Base-by-base conservation (phyloP, 2,888 invertebrate species). In the Dusona sp. region DNA sequence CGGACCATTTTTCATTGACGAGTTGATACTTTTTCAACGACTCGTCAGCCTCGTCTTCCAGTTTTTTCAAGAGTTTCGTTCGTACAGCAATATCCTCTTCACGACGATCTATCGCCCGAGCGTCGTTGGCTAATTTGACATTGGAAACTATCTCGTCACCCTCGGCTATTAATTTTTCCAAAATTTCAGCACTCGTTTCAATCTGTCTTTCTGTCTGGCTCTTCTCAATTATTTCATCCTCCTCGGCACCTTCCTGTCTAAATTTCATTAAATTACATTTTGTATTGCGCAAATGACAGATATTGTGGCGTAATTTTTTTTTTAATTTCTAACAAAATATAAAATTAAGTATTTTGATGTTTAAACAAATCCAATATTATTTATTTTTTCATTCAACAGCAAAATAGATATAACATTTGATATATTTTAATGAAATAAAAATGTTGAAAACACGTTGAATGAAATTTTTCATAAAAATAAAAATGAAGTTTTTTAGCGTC, bases 111-210 rank as follows among this genome's bases (percentile, higher is more conserved):
- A 96, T 93, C 93, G 98, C 97, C 0, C 97, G 95, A 33, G 96
- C 96, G 90, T 98, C 97, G 57, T 96, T 97, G 0, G 97, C 97
- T 64, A 97, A 95, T 92, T 96, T 96, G 3, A 98, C 96, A 92
- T 97, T 97, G n/a, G 97, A 90, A 8, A 95, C 96, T 91, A 96
- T 95, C 90, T 97, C 97, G 75, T 96, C 95, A 42, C 97, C 97
- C 92, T 97, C 97, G 19, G 95, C 93, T 13, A 96, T 93, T 42
- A 97, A 93, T 79, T 96, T 96, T 88, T 96, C 96, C 33, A 97
- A 94, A 65, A 96, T 94, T 83, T 96, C 96, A 0, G 96, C 95
- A 68, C 97, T 97, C 13, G 95, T 92, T 42, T 96, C 95, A 7
- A 97, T 95, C 88, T 97, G 97, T 86, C 95, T 95, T 90, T 97